A percentile compares a stretch with the other conserved stretches of the same genome.
Conservation (phyloP, 2,113 vertebrate species). For the Hydrolagus affinis region DNA sequence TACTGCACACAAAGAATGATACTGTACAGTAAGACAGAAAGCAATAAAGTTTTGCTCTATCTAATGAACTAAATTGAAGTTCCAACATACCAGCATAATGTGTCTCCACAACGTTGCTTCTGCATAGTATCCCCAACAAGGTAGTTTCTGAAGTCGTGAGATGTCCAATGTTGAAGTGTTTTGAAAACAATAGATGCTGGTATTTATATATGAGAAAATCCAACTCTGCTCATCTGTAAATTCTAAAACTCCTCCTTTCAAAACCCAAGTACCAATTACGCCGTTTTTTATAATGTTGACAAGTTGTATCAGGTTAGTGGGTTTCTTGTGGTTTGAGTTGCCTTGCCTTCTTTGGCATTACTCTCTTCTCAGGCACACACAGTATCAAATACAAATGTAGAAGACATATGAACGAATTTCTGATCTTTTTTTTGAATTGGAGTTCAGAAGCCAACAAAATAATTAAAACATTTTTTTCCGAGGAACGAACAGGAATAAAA, state of each 20-base stretch:
- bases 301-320: conserved; percentile 26
- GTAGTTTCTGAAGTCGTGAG: conserved; percentile 14
- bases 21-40: neutral
- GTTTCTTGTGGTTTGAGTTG: conserved; percentile 25
- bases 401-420: neutral
- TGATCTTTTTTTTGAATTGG: neutral
- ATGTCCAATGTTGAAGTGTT: conserved; percentile 13
- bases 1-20: neutral
- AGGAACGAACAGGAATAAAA: neutral
- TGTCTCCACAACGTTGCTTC: neutral
- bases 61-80: neutral
- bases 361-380: neutral
- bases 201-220: conserved; percentile 22
- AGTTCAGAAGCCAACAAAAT: neutral
- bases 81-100: conserved; percentile 19
- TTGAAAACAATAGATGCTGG: conserved; percentile 25
- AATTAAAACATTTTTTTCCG: neutral
- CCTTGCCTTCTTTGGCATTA: conserved; percentile 19
- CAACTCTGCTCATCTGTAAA: neutral
- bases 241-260: conserved; percentile 19
- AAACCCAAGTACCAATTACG: conserved; percentile 16
- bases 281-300: conserved; percentile 7
- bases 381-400: conserved; percentile 15
- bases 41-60: neutral
- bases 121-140: neutral